phyloP scores from a whole-genome alignment of 2,797 vertebrate species.

The Molossus molossus region DNA sequence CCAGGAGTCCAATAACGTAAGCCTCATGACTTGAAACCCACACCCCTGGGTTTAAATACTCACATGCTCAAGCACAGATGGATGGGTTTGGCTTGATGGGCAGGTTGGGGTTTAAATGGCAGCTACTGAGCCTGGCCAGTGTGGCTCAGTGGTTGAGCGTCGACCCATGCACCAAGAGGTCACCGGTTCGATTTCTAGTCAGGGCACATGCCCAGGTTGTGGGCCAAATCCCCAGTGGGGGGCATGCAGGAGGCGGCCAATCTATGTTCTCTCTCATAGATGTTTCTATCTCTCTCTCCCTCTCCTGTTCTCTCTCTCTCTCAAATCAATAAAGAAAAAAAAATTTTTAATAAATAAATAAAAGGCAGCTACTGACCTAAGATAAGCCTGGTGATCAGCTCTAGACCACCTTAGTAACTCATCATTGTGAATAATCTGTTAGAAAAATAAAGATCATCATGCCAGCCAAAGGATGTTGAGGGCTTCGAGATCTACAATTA shows the following conservation, averaged over 20 bases:
- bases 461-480: background rate
- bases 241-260: too few relatives aligned
- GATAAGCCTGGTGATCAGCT: background rate
- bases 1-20: slow-evolving; percentile 96
- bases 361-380: background rate
- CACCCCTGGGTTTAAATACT: background rate
- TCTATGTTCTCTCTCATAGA: too few relatives aligned
- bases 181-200: too few relatives aligned
- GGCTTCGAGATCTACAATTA: background rate
- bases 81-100: background rate
- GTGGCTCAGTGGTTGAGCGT: too few relatives aligned
- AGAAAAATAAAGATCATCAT: background rate
- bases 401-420: background rate
- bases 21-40: background rate
- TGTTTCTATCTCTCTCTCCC: too few relatives aligned
- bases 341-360: too few relatives aligned
- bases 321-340: too few relatives aligned
- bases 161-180: too few relatives aligned
- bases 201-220: too few relatives aligned
- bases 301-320: too few relatives aligned
- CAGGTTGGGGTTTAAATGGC: background rate
- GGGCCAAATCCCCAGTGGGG: too few relatives aligned
- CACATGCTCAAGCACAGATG: background rate
- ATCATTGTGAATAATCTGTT: background rate
- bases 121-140: background rate